Conservation (phyloP, 1,140 invertebrate species). For the Zophobas morio region DNA sequence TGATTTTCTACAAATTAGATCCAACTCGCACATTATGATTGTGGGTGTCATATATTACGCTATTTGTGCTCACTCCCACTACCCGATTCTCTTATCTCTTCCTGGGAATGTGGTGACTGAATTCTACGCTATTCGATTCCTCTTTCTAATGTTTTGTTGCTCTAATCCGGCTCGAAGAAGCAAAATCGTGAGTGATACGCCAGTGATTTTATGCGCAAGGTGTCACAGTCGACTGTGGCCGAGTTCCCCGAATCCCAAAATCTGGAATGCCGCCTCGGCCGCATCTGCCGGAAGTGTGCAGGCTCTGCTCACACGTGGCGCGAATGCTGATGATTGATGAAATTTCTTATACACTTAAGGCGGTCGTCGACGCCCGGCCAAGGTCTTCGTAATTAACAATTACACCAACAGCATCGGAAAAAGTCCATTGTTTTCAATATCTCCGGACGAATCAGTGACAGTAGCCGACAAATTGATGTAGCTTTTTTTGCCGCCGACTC, state of each 20-base stretch:
- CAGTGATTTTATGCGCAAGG: too few species aligned
- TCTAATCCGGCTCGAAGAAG: too few species aligned
- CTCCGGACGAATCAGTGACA: background rate
- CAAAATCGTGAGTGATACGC: too few species aligned
- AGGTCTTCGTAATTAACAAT: constrained; percentile 26
- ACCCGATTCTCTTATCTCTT: too few species aligned
- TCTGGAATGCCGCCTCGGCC: constrained; percentile 1
- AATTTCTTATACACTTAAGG: constrained; percentile 19
- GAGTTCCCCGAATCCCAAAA: background rate
- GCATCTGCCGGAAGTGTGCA: constrained; percentile 42
- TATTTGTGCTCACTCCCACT: too few species aligned
- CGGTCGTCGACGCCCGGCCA: constrained; percentile 22
- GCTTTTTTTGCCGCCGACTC: background rate
- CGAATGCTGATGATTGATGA: constrained; percentile 27
- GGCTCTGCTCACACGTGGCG: constrained; percentile 11
- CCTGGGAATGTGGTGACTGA: too few species aligned
- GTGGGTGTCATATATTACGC: too few species aligned
- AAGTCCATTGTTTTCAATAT: constrained; percentile 18
- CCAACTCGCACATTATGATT: too few species aligned
- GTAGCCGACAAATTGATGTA: constrained; percentile 18
- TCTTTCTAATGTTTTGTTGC: too few species aligned
- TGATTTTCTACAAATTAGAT: too few species aligned
- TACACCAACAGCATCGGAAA: background rate
- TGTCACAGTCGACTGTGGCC: too few species aligned
- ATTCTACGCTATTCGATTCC: too few species aligned